Evolutionary conservation across 2,888 invertebrate species (phyloP), one percentile per base, ranked within the genome.

Genomic region (Hermodice carunculata): DNA sequence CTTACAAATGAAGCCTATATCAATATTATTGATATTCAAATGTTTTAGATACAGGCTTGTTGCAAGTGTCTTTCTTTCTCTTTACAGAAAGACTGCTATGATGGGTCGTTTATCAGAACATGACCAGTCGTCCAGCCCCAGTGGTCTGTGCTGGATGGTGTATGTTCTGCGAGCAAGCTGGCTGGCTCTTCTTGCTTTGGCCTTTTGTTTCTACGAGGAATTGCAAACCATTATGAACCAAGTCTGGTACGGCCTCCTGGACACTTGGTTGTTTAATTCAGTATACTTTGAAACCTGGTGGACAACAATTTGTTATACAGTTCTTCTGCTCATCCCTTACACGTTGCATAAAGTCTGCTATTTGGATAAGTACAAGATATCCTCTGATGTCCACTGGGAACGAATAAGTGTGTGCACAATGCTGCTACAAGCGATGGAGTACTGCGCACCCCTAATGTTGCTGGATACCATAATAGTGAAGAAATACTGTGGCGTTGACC

Each of bases 271-370:
- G 22, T 82, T 76, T 61, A 77, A 75, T 46, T 78, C 74, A 2
- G 81, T 79, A 19, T 81, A 81, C 67, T 82, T 81, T 63, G 82
- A 82, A 60, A 81, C 79, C 3, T 73, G 71, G 70, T 78, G 69
- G 56, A 71, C 76, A 0, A 78, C 78, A 0, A 48, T 76, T n/a
- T 69, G 70, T 32, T 81, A 78, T 40, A 67, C 71, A 0, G 26
- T 74, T 4, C 60, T 79, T n/a, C 73, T 78, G 3, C 64, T 69
- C 0, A 28, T 75, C 0, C 79, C 80, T 1, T 76, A 70, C 48
- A 19, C 69, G 6, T 57, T 76, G 5, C 67, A 72, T 44, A 73
- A 71, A 49, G 60, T 78, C 1, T 29, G 59, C n/a, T 53, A 11
- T n/a, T 66, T 81, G n/a, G 70, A 78, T 19, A 64, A 63, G 6